Conservation (phyloP, 2,888 invertebrate species). For the Rhopalosiphum nymphaeae region DNA sequence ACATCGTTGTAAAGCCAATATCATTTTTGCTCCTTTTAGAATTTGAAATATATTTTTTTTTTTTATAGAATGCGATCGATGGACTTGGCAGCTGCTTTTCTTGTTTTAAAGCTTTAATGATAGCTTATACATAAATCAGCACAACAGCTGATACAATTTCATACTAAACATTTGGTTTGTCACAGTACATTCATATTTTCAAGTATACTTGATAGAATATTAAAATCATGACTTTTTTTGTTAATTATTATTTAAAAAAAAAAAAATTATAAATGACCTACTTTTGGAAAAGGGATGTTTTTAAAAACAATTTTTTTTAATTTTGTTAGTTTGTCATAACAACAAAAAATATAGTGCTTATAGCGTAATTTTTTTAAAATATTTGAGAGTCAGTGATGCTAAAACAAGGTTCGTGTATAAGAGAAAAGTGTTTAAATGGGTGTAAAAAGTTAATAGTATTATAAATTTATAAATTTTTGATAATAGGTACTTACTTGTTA, state of each 20-base stretch:
- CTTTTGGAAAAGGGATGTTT: neutral
- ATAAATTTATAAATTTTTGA: neutral
- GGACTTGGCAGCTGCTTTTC: neutral
- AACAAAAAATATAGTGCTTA: neutral
- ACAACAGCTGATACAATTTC: neutral
- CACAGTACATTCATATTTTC: neutral
- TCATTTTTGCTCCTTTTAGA: neutral
- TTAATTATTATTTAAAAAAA: neutral
- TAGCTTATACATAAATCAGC: neutral
- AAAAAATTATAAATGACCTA: neutral
- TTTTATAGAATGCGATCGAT: neutral
- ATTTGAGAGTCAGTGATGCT: neutral
- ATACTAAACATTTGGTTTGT: neutral
- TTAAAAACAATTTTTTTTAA: neutral
- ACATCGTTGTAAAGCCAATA: slow-evolving; percentile 28
- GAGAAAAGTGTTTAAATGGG: neutral
- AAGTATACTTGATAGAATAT: neutral
- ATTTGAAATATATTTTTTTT: neutral
- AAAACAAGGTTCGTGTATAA: neutral
- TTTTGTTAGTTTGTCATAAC: neutral
- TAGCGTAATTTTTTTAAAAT: neutral
- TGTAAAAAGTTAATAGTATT: neutral
- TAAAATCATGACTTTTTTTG: neutral
- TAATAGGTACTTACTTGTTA: neutral
- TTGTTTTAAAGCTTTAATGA: neutral